These are phyloP conservation scores for Aphelocoma californica DNA, from an alignment of 2,797 vertebrate species.

Conservation along the genomic window DNA sequence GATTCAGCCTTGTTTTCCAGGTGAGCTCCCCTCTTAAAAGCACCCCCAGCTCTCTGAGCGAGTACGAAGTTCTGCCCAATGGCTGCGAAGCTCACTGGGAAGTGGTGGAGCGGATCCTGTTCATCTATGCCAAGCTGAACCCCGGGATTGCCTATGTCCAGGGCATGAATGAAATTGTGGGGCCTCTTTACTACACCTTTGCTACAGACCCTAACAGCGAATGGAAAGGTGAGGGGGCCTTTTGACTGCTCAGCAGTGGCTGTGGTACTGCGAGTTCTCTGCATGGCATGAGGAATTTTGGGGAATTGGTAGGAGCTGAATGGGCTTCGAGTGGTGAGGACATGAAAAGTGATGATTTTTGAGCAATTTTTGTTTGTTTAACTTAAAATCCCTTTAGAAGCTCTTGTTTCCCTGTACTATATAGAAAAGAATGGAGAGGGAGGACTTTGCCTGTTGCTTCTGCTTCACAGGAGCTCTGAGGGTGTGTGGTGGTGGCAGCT, in stretches of 20 bases:
- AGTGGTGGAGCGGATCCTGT: conserved; percentile 96
- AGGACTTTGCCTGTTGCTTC: background rate
- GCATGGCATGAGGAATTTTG: background rate
- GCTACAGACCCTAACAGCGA: conserved; percentile 90
- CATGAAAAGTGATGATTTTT: background rate
- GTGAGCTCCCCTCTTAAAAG: conserved; percentile 92
- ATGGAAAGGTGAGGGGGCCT: conserved; percentile 87
- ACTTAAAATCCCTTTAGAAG: background rate
- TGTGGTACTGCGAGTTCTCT: background rate
- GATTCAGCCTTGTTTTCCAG: conserved; percentile 64
- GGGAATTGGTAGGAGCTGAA: background rate
- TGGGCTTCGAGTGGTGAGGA: background rate
- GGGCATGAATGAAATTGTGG: conserved; percentile 98
- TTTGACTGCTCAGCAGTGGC: background rate
- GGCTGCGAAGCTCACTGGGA: conserved; percentile 97
- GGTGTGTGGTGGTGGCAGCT: background rate
- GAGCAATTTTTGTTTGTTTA: background rate
- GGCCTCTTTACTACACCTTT: conserved; percentile 97
- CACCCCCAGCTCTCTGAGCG: conserved; percentile 81
- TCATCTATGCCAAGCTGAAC: conserved; percentile 98
- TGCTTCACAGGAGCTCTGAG: background rate
- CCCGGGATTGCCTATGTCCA: conserved; percentile 97
- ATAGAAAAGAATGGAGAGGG: background rate
- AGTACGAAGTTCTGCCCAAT: conserved; percentile 88
- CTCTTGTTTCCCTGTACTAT: background rate